Evolutionary conservation across 1,140 invertebrate genomes (phyloP), one percentile per base, ranked within the genome.

Genomic region (Drosophila mojavensis): DNA sequence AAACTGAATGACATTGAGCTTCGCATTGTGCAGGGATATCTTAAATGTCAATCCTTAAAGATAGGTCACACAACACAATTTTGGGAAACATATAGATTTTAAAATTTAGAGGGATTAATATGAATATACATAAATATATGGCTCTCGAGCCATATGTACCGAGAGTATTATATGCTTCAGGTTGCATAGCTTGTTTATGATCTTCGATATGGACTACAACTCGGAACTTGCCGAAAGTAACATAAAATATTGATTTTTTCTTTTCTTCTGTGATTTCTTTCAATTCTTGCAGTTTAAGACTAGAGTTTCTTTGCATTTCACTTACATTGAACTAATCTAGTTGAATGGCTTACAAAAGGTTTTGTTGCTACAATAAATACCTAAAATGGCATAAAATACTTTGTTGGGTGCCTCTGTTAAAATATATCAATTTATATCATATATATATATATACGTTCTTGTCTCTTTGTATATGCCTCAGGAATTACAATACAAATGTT

Each of bases 371-470:
- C 48, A 76, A 74, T 81, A 77, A 75, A 70, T 82, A 64, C 72
- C 79, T 75, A 76, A 85, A 86, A 77, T 63, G 82, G 79, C 79
- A 73, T 77, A 88, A 88, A 88, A 88, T 86, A 83, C 83, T 74
- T 73, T 74, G 43, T 63, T 59, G 73, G 70, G 83, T 77, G 83
- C 68, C 76, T 79, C 68, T 74, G 72, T 74, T 77, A 86, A 86
- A 86, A 86, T 86, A 88, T 78, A 76, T 64, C 26, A 65, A 33
- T 47, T 17, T 47, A 9, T 47, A 86, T 88, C 64, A 33, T 33
- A 33, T 33, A 33, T 33, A 88, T 86, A 88, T 78, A 76, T 63
- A 39, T 71, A 39, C 65, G 41, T 60, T 33, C 47, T 72, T 51
- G 15, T 55, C 63, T 64, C 13, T 55, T 61, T 70, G 47, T 71